Base-by-base conservation (phyloP, 2,797 vertebrate genomes). In the Argyrosomus regius region DNA sequence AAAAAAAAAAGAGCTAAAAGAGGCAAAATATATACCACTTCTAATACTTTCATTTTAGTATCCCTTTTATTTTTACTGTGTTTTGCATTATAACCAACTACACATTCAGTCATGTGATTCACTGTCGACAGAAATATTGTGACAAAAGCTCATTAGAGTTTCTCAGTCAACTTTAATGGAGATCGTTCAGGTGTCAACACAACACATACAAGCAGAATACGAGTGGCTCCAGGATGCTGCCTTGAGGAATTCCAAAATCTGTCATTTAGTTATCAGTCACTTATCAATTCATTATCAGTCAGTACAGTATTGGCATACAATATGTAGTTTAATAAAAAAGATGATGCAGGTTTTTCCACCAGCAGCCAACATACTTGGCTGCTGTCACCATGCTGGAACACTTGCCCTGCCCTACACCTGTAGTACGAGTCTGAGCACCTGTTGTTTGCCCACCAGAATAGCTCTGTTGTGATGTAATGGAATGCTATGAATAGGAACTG, bases 371-470 rank as follows among this genome's bases (percentile, higher is more conserved):
- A 56, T 35, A 20, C 17, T n/a, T 26, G 52, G 61, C n/a, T n/a
- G 24, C 45, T 70, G 49, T 45, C 68, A 43, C 28, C 57, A 20
- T 18, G 75, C 28, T 69, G 31, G 48, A 78, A 65, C 53, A 73
- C 75, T 62, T 62, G 28, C 70, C 48, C 63, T 54, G 48, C 57
- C 58, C 48, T 71, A 17, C 83, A 89, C 75, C 79, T 86, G 81
- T 45, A 82, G 45, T 1, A n/a, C 17, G 14, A 57, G 24, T 81
- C 8, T 65, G 39, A 74, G 60, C 85, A 86, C 81, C 88, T 84
- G 88, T 84, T 89, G 88, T 82, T 87, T 89, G 80, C 65, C 59
- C 49, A 65, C 22, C 58, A 77, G 68, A 57, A 74, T 74, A 35
- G 49, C 53, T 63, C 46, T 67, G 61, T 18, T 48, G 53, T 82